Evolutionary conservation across 2,888 invertebrate genomes (phyloP), one percentile per base, ranked within the genome.

Genomic region (Toxonevra muliebris): DNA sequence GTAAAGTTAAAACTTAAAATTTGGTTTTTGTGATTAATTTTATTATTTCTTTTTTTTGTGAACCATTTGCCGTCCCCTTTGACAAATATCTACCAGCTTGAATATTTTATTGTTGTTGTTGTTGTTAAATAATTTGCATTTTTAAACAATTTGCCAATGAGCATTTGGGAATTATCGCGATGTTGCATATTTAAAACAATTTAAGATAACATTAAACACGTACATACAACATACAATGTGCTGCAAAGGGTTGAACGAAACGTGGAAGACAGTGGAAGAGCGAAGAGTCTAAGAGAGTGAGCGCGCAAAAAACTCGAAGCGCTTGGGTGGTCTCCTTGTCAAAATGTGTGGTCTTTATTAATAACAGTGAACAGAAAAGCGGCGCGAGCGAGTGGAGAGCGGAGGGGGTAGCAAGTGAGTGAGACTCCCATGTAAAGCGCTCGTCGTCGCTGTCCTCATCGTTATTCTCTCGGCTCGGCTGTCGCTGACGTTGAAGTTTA

Each of bases 281-380:
- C 45, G 54, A 17, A 63, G 57, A 64, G 55, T 40, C 64, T 30
- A 53, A 59, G 59, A 65, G 59, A 59, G 59, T 13, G 50, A 52
- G 59, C 59, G 13, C 30, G 30, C 30, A 7, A 30, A 30, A 30
- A 30, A 30, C 30, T 52, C 11, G 52, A 4, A 17, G 43, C 58
- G 59, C 82, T 82, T 84, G 84, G 84, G 84, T 85, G 84, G 84
- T 85, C 84, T 77, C 75, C 76, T 80, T 83, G 80, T 83, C 82
- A 82, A 84, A 83, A 80, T 84, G 84, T 84, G 84, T 84, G 84
- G 84, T 84, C 84, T 84, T 84, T 85, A 85, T 84, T 84, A 84
- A 84, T 83, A 84, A 83, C 74, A 69, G 69, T 13, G 20, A 66
- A 48, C 54, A 42, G 45, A 60, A 42, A 12, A 40, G 42, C 45